A percentile compares a stretch with the other conserved stretches of the same genome.
Conservation (phyloP, 1,140 invertebrate genomes). For the Aphidius ervi region DNA sequence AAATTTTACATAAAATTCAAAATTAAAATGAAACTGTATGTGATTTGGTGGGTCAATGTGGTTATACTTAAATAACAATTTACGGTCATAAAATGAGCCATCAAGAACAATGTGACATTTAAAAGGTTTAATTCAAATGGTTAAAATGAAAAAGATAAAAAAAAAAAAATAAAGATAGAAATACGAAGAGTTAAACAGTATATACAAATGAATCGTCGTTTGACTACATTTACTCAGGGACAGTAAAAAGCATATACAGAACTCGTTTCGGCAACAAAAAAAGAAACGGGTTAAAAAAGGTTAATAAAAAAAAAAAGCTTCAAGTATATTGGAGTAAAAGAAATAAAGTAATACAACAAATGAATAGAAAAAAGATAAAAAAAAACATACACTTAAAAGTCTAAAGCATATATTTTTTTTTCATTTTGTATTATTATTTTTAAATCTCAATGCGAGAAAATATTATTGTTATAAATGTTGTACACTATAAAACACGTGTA, state of each 20-base stretch:
- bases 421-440: too few relatives aligned
- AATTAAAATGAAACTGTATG: too few relatives aligned
- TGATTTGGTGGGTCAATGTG: too few relatives aligned
- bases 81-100: constrained; percentile 41
- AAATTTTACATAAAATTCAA: too few relatives aligned
- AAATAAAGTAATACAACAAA: constrained; percentile 1
- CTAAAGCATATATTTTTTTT: too few relatives aligned
- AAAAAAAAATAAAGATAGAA: too few relatives aligned
- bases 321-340: constrained; percentile 1
- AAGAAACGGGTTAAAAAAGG: constrained; percentile 5
- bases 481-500: too few relatives aligned
- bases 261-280: background rate
- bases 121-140: constrained; percentile 25
- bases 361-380: background rate
- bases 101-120: constrained; percentile 37
- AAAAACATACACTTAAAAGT: background rate
- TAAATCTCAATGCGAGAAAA: too few relatives aligned
- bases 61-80: constrained; percentile 42
- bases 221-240: constrained; percentile 6
- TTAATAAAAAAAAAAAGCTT: constrained; percentile 2
- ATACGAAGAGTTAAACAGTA: too few relatives aligned
- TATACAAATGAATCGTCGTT: constrained; percentile 5
- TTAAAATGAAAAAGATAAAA: constrained; percentile 1
- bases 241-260: constrained; percentile 1
- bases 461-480: too few relatives aligned